A percentile compares a stretch with the other conserved stretches of the same genome.
Conservation (phyloP, 2,888 invertebrate genomes). For the Epiblema foenella region DNA sequence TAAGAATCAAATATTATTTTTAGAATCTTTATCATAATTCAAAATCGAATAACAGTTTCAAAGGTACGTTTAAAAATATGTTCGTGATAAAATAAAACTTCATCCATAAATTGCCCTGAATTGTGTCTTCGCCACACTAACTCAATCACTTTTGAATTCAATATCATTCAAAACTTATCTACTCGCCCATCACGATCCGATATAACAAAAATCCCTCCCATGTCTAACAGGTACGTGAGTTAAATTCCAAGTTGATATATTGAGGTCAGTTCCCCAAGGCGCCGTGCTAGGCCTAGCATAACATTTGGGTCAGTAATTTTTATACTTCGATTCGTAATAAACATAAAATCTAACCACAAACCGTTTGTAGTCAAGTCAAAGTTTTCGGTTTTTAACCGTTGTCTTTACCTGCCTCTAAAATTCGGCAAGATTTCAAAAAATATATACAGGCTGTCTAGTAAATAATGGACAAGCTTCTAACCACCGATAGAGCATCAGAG, state of each 20-base stretch:
- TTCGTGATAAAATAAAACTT: not conserved
- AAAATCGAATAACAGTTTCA: too few relatives aligned
- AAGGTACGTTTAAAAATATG: too few relatives aligned
- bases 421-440: too few relatives aligned
- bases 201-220: slow-evolving; percentile 38
- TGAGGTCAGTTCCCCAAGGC: slow-evolving; percentile 27
- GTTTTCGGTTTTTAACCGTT: too few relatives aligned
- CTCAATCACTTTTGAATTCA: slow-evolving; percentile 29
- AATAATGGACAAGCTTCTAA: too few relatives aligned
- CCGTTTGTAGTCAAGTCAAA: not conserved
- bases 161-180: slow-evolving; percentile 39
- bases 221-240: slow-evolving; percentile 33
- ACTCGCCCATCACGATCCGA: slow-evolving; percentile 31
- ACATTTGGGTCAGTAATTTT: slow-evolving; percentile 9
- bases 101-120: not conserved
- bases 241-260: slow-evolving; percentile 40
- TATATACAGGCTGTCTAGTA: too few relatives aligned
- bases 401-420: too few relatives aligned
- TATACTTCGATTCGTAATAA: not conserved
- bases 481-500: too few relatives aligned
- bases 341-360: not conserved
- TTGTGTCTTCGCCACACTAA: slow-evolving; percentile 3
- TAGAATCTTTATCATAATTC: too few relatives aligned
- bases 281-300: not conserved
- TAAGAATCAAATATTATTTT: too few relatives aligned